Base-by-base conservation (phyloP, 2,113 vertebrate genomes). In the Phoxinus phoxinus region DNA sequence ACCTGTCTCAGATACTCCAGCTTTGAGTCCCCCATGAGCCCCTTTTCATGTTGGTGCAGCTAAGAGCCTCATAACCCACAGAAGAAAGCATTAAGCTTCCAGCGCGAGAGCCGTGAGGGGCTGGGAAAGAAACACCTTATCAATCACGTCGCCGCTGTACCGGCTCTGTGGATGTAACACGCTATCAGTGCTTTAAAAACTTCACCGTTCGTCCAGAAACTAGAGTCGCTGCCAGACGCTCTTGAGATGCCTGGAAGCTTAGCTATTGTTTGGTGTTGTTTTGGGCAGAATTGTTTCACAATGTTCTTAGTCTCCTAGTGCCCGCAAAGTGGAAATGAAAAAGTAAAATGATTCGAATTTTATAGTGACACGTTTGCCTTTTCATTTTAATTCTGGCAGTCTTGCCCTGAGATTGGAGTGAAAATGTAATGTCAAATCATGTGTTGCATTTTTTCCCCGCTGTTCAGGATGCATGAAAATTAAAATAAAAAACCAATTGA, bases 1-100 rank as follows among this genome's bases (percentile, higher is more conserved):
- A 80, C 86, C 84, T 37, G 81, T 80, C 74, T 81, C 59, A 77
- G 83, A 82, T 58, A 82, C 71, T 82, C 48, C 65, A 25, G 81
- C 81, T 83, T 83, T 72, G 65, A 83, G 51, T 67, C 65, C 81
- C 81, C 48, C 65, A 61, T 72, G 72, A 85, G 84, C 46, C 80
- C 59, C 81, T 85, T 85, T 88, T 88, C 87, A 85, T 85, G 84
- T 76, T 67, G 75, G 75, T 72, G 76, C 67, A 53, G 48, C 84
- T 85, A 78, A 80, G 76, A 85, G 65, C 61, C 83, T 69, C 84
- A 74, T 83, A 82, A 87, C 61, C 79, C 73, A 59, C 79, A 35
- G 71, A 58, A 88, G 87, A 72, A 85, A 72, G 61, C 37, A 61
- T 46, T 17, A 78, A 72, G 81, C 86, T 79, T 48, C 46, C 69